Conservation (phyloP, 1,140 invertebrate species). For the Atopsyche davidsoni region DNA sequence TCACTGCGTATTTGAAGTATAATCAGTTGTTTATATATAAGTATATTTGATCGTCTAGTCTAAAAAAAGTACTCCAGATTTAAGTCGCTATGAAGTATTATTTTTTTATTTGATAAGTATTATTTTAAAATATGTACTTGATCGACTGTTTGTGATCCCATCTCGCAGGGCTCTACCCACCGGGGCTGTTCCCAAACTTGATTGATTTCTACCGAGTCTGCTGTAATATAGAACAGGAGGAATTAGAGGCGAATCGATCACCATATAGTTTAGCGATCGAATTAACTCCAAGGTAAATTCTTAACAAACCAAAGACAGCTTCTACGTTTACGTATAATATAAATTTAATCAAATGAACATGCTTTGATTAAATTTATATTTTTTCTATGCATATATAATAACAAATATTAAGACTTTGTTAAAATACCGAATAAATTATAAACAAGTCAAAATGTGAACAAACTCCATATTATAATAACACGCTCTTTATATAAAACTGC, state of each 20-base stretch:
- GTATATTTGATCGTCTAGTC: too few relatives aligned
- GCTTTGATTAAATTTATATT: neutral
- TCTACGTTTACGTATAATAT: neutral
- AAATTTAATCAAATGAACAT: neutral
- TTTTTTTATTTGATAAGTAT: conserved; percentile 12
- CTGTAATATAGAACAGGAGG: conserved; percentile 1
- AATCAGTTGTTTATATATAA: too few relatives aligned
- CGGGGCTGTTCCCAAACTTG: neutral
- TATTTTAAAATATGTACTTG: too few relatives aligned
- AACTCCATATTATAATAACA: too few relatives aligned
- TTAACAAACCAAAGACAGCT: neutral
- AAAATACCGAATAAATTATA: too few relatives aligned
- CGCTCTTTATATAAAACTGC: too few relatives aligned
- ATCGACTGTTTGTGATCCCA: neutral
- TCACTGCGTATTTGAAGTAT: too few relatives aligned
- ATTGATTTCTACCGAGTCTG: conserved; percentile 2
- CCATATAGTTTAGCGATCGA: neutral
- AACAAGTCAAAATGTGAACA: too few relatives aligned
- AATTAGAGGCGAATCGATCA: neutral
- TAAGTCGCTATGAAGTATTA: neutral
- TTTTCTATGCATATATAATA: neutral
- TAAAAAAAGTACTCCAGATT: too few relatives aligned
- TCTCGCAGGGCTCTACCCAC: neutral
- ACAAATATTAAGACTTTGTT: neutral
- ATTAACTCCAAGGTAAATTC: neutral